Evolutionary conservation across 2,113 vertebrate species (phyloP).

Genomic region (Phycodurus eques): DNA sequence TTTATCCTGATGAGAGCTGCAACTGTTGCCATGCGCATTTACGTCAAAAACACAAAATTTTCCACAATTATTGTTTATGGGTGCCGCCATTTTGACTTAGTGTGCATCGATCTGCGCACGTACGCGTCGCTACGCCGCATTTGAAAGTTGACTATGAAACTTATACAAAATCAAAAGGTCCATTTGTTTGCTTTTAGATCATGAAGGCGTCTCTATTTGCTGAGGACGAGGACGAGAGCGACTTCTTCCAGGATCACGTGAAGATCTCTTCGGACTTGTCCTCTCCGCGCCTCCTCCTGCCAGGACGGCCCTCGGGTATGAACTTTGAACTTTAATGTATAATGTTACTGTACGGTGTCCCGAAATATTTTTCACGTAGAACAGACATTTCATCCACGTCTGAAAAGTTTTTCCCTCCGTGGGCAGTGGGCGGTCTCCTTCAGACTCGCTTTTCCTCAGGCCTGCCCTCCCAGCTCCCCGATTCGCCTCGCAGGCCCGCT

Average conservation of each 20-base stretch:
- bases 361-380: background rate
- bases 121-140: too few species aligned
- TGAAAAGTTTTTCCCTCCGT: background rate
- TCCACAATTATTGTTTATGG: too few species aligned
- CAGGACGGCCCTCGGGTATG: conserved; percentile 75
- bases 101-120: too few species aligned
- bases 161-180: background rate
- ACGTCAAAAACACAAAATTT: too few species aligned
- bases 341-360: background rate
- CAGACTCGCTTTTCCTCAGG: conserved; percentile 75
- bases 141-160: background rate
- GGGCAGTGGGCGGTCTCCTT: conserved; percentile 79
- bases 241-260: conserved; percentile 68
- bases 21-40: too few species aligned
- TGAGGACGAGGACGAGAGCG: conserved; percentile 87
- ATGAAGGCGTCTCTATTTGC: conserved; percentile 95
- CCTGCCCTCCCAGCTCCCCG: conserved; percentile 59
- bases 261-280: conserved; percentile 75
- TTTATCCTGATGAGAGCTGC: too few species aligned
- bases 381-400: background rate
- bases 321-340: background rate
- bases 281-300: conserved; percentile 76
- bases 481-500: conserved; percentile 37
- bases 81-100: too few species aligned
- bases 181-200: conserved; percentile 70